Evolutionary conservation across 2,797 vertebrate genomes (phyloP), one percentile per base, ranked within the genome.

Genomic region (Eospalax fontanierii): DNA sequence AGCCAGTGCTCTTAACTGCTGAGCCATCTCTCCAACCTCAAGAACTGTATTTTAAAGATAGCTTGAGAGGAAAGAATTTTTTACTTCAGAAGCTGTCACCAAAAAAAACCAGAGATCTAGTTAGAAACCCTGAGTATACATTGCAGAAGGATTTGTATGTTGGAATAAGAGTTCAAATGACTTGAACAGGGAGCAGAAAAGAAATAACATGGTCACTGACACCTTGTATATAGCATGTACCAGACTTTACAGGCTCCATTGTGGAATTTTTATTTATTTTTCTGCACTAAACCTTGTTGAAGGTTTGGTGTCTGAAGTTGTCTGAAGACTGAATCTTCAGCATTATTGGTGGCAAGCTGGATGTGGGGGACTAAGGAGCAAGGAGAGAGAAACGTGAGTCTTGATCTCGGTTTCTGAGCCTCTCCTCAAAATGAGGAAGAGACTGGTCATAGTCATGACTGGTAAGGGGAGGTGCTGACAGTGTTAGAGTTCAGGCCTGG

Each of bases 161-260:
- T 59, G 10, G 73, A 83, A 84, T 89, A 91, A 78, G 46, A 91
- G 46, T 90, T 91, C 46, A 78, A 89, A 80, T 92, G 70, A 78
- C 35, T 89, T 95, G n/a, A n/a, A 40, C 12, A 68, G 33, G 30
- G n/a, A 89, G 75, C n/a, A 65, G 70, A 81, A 94, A 65, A 83
- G 30, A 75, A 94, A 26, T 59, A 30, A 90, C 75, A 96, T 78
- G 40, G 33, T 40, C 43, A 22, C 50, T 50, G 71, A 61, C 59
- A n/a, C 28, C 66, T 89, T 75, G 21, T 75, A 28, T 92, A 19
- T 43, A 43, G 46, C 46, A 38, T 21, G 18, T 46, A 5, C 61
- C 65, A 6, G 76, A 46, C 12, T 68, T 81, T 66, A n/a, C 5
- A 40, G 63, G 43, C 3, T 54, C 78, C 43, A 85, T 92, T 79